phyloP scores from a whole-genome alignment of 2,888 invertebrate genomes.

The Eugnorisma glareosa region DNA sequence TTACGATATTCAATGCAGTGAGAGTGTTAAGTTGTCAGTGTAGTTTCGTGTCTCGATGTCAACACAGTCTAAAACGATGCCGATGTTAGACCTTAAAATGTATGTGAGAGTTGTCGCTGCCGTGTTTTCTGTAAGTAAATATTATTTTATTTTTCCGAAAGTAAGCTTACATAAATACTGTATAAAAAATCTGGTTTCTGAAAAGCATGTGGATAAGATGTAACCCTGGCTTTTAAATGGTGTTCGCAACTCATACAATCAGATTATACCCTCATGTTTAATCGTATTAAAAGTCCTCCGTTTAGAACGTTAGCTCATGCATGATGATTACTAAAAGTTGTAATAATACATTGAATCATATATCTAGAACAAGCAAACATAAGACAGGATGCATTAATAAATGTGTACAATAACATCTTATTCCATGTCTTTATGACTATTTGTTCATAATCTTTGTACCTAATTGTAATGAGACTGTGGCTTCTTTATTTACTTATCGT shows the following conservation, averaged over 20 bases:
- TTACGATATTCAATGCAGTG: constrained; percentile 44
- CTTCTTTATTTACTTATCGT: constrained; percentile 43
- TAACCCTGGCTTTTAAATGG: background rate
- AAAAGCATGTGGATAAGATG: background rate
- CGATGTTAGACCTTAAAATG: constrained; percentile 83
- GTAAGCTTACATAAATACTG: constrained; percentile 9
- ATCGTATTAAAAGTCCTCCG: constrained; percentile 15
- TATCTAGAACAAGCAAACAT: constrained; percentile 27
- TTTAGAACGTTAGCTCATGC: background rate
- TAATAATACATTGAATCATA: background rate
- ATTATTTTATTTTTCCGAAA: constrained; percentile 15
- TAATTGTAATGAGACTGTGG: constrained; percentile 45
- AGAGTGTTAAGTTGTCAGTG: constrained; percentile 34
- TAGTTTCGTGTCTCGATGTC: constrained; percentile 76
- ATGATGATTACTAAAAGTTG: constrained; percentile 18
- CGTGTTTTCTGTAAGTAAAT: constrained; percentile 85
- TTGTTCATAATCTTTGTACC: constrained; percentile 40
- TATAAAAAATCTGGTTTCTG: background rate
- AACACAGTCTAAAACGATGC: constrained; percentile 84
- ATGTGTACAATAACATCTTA: constrained; percentile 11
- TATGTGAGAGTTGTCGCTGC: constrained; percentile 85
- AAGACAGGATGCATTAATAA: constrained; percentile 4
- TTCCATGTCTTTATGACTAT: constrained; percentile 13
- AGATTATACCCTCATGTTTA: constrained; percentile 54
- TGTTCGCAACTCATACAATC: constrained; percentile 4